Conservation (phyloP, 2,888 invertebrate species). For the Acrobasis suavella region DNA sequence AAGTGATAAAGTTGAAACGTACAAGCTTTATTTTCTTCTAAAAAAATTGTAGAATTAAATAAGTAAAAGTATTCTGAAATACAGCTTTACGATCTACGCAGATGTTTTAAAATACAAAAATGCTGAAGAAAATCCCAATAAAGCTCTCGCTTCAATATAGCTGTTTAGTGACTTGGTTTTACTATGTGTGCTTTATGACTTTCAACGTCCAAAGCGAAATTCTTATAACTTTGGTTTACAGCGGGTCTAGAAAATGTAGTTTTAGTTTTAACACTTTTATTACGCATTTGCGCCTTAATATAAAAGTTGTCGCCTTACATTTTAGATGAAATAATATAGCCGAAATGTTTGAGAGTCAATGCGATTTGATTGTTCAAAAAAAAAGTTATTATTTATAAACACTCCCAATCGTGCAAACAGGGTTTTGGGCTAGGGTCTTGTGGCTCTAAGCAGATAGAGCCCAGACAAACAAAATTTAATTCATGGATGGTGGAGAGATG, state of each 20-base stretch:
- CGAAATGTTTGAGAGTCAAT: too few relatives aligned
- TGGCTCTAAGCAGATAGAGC: too few relatives aligned
- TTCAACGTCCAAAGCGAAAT: slow-evolving; percentile 7
- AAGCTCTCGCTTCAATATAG: slow-evolving; percentile 6
- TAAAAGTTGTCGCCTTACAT: slow-evolving; percentile 31
- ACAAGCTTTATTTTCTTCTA: too few relatives aligned
- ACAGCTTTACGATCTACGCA: neutral
- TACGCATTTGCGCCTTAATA: slow-evolving; percentile 26
- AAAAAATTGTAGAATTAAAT: too few relatives aligned
- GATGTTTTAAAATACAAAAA: slow-evolving; percentile 1
- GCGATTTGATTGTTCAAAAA: too few relatives aligned
- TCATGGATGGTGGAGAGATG: too few relatives aligned
- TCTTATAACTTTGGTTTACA: slow-evolving; percentile 11
- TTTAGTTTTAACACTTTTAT: slow-evolving; percentile 21
- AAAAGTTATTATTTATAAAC: too few relatives aligned
- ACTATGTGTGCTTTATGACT: slow-evolving; percentile 5
- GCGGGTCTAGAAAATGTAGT: slow-evolving; percentile 12
- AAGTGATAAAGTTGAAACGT: too few relatives aligned
- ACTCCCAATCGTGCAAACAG: too few relatives aligned
- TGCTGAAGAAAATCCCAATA: slow-evolving; percentile 1
- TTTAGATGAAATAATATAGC: neutral
- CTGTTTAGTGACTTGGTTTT: slow-evolving; percentile 9
- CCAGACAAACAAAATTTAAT: too few relatives aligned
- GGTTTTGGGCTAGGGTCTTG: too few relatives aligned
- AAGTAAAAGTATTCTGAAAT: neutral